Conservation (phyloP, 2,888 invertebrate genomes). For the Melangyna quadrimaculata region DNA sequence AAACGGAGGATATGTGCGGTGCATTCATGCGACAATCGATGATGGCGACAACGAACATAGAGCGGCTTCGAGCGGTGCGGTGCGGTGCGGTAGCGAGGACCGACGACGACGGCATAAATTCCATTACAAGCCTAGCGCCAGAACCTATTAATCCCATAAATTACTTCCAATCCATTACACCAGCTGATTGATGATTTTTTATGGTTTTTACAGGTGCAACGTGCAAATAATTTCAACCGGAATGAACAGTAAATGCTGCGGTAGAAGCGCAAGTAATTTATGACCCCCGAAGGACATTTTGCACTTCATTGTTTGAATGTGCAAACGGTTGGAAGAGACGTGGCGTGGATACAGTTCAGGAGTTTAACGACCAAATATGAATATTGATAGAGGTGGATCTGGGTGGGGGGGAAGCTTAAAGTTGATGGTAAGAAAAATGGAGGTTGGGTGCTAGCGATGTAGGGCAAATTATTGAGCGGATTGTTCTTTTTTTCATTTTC, state of each 20-base stretch:
- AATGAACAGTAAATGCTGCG: slow-evolving; percentile 70
- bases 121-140: slow-evolving; percentile 69
- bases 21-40: slow-evolving; percentile 72
- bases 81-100: neutral
- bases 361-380: slow-evolving; percentile 28
- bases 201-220: slow-evolving; percentile 74
- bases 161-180: slow-evolving; percentile 75
- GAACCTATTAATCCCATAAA: slow-evolving; percentile 73
- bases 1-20: slow-evolving; percentile 31
- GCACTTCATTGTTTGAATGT: slow-evolving; percentile 71
- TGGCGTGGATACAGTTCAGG: slow-evolving; percentile 43
- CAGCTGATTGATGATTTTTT: slow-evolving; percentile 75
- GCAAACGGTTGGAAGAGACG: slow-evolving; percentile 68
- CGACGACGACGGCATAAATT: slow-evolving; percentile 58
- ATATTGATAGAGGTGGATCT: slow-evolving; percentile 42
- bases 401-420: neutral
- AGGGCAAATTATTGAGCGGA: slow-evolving; percentile 34
- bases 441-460: slow-evolving; percentile 15
- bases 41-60: slow-evolving; percentile 50
- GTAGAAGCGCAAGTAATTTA: slow-evolving; percentile 72
- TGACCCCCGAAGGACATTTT: slow-evolving; percentile 66
- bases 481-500: neutral
- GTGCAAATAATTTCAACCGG: slow-evolving; percentile 70
- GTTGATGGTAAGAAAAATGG: neutral
- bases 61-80: neutral